Evolutionary conservation across 2,797 vertebrate genomes (phyloP).

Genomic region (Channa striata): DNA sequence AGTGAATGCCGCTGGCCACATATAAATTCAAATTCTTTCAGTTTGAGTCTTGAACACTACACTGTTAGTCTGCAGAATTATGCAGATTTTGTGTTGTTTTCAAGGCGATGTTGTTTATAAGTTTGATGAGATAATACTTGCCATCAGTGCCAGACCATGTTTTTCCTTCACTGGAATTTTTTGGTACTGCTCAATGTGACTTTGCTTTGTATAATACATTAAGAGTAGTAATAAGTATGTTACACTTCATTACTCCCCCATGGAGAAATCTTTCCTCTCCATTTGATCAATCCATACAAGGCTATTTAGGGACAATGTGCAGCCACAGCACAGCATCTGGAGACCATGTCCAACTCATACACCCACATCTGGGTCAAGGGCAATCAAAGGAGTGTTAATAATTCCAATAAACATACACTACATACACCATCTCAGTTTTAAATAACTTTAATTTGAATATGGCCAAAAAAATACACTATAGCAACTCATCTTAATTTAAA

Average conservation of each 20-base stretch:
- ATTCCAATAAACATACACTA: slow-evolving; percentile 1
- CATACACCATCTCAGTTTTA: slow-evolving; percentile 1
- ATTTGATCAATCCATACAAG: slow-evolving; percentile 1
- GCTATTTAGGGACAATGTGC: slow-evolving; percentile 1
- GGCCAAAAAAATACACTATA: not conserved
- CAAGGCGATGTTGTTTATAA: not conserved
- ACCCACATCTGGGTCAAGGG: slow-evolving; percentile 22
- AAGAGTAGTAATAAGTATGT: slow-evolving; percentile 13
- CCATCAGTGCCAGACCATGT: not conserved
- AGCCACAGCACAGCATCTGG: not conserved
- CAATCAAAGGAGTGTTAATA: slow-evolving; percentile 22
- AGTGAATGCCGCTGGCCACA: slow-evolving; percentile 7
- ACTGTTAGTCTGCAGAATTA: slow-evolving; percentile 10
- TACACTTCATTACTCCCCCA: slow-evolving; percentile 25
- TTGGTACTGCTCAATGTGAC: slow-evolving; percentile 32
- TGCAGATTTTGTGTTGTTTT: slow-evolving; percentile 16
- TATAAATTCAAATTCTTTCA: slow-evolving; percentile 22
- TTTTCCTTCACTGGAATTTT: slow-evolving; percentile 20
- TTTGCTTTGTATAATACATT: slow-evolving; percentile 31
- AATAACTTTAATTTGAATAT: not conserved
- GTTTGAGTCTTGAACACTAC: slow-evolving; percentile 6
- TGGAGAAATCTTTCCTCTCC: slow-evolving; percentile 17
- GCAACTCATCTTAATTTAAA: not conserved
- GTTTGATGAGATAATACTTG: slow-evolving; percentile 10
- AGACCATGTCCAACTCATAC: slow-evolving; percentile 24